Base-by-base conservation (phyloP, 2,797 vertebrate species). In the Cheirogaleus major region DNA sequence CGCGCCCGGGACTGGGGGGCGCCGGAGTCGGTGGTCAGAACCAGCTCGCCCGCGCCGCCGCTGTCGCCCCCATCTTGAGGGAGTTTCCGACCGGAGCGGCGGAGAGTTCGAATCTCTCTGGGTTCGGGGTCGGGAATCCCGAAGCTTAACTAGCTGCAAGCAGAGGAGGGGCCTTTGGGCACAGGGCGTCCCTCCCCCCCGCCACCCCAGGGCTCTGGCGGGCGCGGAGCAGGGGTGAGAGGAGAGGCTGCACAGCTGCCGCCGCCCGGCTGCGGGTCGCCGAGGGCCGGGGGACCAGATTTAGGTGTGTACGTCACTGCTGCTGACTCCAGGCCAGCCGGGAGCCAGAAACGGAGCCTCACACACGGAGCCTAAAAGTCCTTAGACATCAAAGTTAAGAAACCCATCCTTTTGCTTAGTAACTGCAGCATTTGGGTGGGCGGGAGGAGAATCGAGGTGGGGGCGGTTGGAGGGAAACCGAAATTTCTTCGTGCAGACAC, bases 271-370 rank as follows among this genome's bases (percentile, higher is more conserved):
- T 92, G 89, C 87, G 63, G 95, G 96, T 96, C 94, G 93, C 95
- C 73, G 10, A 88, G 78, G 92, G 95, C 94, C 61, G 20, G 55
- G 57, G 96, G 75, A 73, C 95, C 94, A 89, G 97, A 96, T 97
- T 97, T 97, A 95, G 97, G 97, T 88, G 93, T 86, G 89, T 95
- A 94, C 96, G 92, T 96, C 97, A 97, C 97, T 95, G 72, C 41
- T 50, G 95, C 81, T 72, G 88, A 95, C 83, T 85, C 80, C 13
- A 10, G 78, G 95, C 97, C 96, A 96, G 93, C 79, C 52, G 10
- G 93, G 80, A 96, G 89, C 89, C 90, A 83, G 63, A 90, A 76
- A 63, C 61, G 23, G 48, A 93, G 87, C n/a, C 75, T 85, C 65
- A 4, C 2, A 57, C 13, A 45, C 79, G 35, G 75, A 91, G 45